Evolutionary conservation across 1,140 invertebrate genomes (phyloP).

Genomic region (Heterodera schachtii): DNA sequence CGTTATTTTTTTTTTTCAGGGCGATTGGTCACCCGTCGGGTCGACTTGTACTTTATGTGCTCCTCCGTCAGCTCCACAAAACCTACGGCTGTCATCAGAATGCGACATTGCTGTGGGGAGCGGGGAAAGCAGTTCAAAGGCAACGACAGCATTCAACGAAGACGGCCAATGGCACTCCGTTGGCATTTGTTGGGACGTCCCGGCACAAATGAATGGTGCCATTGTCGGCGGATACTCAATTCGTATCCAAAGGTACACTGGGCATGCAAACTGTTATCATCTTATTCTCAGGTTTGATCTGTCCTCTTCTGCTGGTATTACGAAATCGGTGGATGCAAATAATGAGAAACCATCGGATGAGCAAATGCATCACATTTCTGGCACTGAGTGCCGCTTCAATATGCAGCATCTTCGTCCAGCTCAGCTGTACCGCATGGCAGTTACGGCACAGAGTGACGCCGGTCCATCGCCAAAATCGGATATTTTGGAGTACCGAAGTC

Average conservation of each 20-base stretch:
- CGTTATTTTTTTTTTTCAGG: constrained; percentile 11
- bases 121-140: constrained; percentile 19
- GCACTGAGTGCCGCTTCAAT: constrained; percentile 27
- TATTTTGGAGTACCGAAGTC: constrained; percentile 49
- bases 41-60: constrained; percentile 53
- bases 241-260: constrained; percentile 26
- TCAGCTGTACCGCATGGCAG: constrained; percentile 48
- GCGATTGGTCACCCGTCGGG: constrained; percentile 56
- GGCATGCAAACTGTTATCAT: not conserved
- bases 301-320: not conserved
- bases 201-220: constrained; percentile 52
- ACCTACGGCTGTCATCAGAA: constrained; percentile 37
- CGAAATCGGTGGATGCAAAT: not conserved
- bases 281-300: not conserved
- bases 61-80: constrained; percentile 41
- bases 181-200: constrained; percentile 49
- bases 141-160: not conserved
- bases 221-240: constrained; percentile 49
- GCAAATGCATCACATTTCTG: constrained; percentile 21
- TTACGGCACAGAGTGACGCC: constrained; percentile 53
- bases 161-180: constrained; percentile 25
- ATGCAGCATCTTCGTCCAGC: constrained; percentile 48
- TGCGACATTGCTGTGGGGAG: not conserved
- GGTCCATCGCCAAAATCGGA: constrained; percentile 53
- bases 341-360: constrained; percentile 14